A percentile compares a stretch with the other conserved stretches of the same genome.
phyloP scores from a whole-genome alignment of 2,797 vertebrate genomes.

The Rhyacichthys aspro region DNA sequence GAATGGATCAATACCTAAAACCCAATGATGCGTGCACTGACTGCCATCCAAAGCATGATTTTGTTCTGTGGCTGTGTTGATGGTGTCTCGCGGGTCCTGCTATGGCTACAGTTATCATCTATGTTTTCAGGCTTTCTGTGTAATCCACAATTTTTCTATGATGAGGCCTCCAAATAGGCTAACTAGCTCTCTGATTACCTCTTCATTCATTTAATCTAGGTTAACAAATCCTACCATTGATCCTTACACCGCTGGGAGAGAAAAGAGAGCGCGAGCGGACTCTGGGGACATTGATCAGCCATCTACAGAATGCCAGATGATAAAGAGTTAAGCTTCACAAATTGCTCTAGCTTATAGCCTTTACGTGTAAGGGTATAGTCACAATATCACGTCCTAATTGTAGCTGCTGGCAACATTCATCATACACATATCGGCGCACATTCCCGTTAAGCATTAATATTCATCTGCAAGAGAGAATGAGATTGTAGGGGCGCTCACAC shows the following conservation, averaged over 20 bases:
- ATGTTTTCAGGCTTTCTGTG: constrained; percentile 15
- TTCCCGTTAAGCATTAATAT: constrained; percentile 5
- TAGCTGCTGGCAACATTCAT: constrained; percentile 12
- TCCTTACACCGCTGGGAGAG: constrained; percentile 25
- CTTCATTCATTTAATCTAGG: constrained; percentile 46
- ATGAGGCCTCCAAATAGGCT: constrained; percentile 18
- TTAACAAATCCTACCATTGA: constrained; percentile 62
- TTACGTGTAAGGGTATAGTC: constrained; percentile 16
- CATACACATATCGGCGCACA: neutral
- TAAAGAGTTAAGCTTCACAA: constrained; percentile 39
- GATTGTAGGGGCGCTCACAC: neutral
- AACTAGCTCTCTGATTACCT: constrained; percentile 47
- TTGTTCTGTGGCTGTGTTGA: neutral
- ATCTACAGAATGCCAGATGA: constrained; percentile 27
- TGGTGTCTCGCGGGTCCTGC: constrained; percentile 11
- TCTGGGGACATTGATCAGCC: constrained; percentile 47
- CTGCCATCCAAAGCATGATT: constrained; percentile 7
- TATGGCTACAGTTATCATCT: constrained; percentile 6
- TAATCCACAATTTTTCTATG: constrained; percentile 28
- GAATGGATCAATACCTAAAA: constrained; percentile 38
- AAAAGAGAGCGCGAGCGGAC: constrained; percentile 10
- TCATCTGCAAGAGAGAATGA: neutral
- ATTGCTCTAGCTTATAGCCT: constrained; percentile 24
- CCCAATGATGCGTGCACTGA: constrained; percentile 1
- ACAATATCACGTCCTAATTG: constrained; percentile 40